Base-by-base conservation (phyloP, 1,140 invertebrate genomes). In the Episyrphus balteatus region DNA sequence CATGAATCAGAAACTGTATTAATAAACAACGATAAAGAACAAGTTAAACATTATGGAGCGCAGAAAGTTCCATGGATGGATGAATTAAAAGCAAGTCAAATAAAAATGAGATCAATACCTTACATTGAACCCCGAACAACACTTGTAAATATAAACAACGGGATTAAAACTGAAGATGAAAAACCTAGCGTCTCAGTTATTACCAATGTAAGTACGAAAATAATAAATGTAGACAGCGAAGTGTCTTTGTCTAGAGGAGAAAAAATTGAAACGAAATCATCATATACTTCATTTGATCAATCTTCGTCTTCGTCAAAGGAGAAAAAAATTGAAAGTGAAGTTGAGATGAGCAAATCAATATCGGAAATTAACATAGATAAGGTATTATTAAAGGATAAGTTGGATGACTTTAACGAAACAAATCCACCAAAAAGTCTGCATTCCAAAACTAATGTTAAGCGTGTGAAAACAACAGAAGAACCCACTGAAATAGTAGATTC, bases 1-100 rank as follows among this genome's bases (percentile, higher is more conserved):
- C 54, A 54, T 17, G 41, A 33, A 9, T 42, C 34, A 0, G 53
- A 49, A 8, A 26, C 21, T 26, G 21, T 8, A 26, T 26, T 8
- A 26, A 5, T 26, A 8, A 26, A 26, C 21, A 26, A 19, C 11
- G n/a, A 34, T 40, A 37, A 33, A 17, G 19, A 5, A 13, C 18
- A 26, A n/a, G 8, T 26, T 26, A 5, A 71, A 2, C 71, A 74
- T 51, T 75, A 73, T 72, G 78, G 80, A 54, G 79, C 78, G 54
- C 75, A 79, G 51, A 75, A 73, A 54, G 79, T 76, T 40, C 80
- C 80, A 0, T 82, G 80, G 80, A 74, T 82, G 70, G 79, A 75
- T 49, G 80, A 82, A 56, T 69, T 82, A 50, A 81, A 81, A 56
- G 63, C 78, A 30, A 80, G 79, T 55, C 78, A 81, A 61, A 77